Evolutionary conservation across 2,113 vertebrate genomes (phyloP).

Genomic region (Anolis carolinensis): DNA sequence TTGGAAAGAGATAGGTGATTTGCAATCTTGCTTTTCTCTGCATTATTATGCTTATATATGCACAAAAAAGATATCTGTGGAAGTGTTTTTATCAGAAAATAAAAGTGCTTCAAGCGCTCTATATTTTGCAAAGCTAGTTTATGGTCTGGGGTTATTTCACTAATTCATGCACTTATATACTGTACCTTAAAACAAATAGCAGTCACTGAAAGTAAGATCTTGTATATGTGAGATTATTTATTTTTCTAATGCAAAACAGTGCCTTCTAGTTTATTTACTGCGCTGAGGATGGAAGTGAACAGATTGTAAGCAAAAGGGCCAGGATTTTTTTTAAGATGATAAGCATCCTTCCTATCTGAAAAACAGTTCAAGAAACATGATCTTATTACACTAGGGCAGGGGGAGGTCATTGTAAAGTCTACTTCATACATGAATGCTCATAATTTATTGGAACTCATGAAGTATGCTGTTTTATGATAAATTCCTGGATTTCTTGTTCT

Average conservation of each 20-base stretch:
- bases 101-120: constrained; percentile 12
- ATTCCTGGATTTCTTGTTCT: neutral
- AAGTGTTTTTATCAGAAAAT: constrained; percentile 12
- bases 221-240: constrained; percentile 36
- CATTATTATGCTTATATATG: constrained; percentile 34
- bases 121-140: constrained; percentile 11
- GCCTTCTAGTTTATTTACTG: constrained; percentile 20
- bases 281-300: constrained; percentile 12
- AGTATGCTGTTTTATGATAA: neutral
- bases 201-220: neutral
- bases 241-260: constrained; percentile 28
- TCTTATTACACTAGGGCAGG: neutral
- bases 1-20: constrained; percentile 12
- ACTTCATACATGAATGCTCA: constrained; percentile 27
- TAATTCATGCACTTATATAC: constrained; percentile 20
- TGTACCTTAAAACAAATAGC: neutral
- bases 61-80: constrained; percentile 21
- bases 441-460: neutral
- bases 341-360: neutral
- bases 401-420: constrained; percentile 28
- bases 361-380: neutral
- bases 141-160: neutral
- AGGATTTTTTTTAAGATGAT: constrained; percentile 40
- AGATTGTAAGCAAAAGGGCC: constrained; percentile 8
- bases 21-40: neutral